Evolutionary conservation across 2,888 invertebrate species (phyloP), one percentile per base, ranked within the genome.

Genomic region (Latrodectus elegans): DNA sequence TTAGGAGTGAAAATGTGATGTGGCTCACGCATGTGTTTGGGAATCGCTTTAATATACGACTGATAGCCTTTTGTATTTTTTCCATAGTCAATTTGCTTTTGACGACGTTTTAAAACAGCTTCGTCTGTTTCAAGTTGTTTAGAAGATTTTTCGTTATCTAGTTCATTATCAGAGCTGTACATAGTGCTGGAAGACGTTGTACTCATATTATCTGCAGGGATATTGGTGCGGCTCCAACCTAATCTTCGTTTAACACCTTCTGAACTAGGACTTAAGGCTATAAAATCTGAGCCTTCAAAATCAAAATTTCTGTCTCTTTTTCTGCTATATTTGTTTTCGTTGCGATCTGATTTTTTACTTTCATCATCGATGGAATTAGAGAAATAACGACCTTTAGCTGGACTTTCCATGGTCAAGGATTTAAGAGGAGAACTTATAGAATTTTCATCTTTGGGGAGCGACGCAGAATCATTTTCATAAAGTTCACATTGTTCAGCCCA

Each of bases 51-150:
- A 0, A 89, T 4, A 60, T 90, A 90, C n/a, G 82, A 81, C 11
- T 89, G 82, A 77, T 90, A 90, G 0, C 90, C 90, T 17, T 85
- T 86, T 1, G 98, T 98, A 91, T 97, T 97, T 93, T 97, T 98
- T 14, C 98, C 98, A 93, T 96, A 98, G 92, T 97, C 97, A 91
- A 98, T 96, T 93, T 97, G 97, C 92, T 98, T 98, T 91, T 97
- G 97, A 70, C 98, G 94, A 89, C 98, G 94, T 67, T 94, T 93
- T 86, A 98, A 92, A 49, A 96, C 92, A 6, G 91, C 93, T 17
- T 95, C 94, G 93, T 98, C 96, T 10, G 94, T 95, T 93, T 97
- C 97, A 38, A 89, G 82, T 8, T 68, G 51, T 67, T 84, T 74
- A 0, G n/a, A 11, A 4, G 67, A 53, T 49, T 52, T 60, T 0